Percentiles rank a stretch among this genome's conserved stretches.
Evolutionary conservation across 1,140 invertebrate genomes (phyloP).

Genomic region (Planococcus citri): DNA sequence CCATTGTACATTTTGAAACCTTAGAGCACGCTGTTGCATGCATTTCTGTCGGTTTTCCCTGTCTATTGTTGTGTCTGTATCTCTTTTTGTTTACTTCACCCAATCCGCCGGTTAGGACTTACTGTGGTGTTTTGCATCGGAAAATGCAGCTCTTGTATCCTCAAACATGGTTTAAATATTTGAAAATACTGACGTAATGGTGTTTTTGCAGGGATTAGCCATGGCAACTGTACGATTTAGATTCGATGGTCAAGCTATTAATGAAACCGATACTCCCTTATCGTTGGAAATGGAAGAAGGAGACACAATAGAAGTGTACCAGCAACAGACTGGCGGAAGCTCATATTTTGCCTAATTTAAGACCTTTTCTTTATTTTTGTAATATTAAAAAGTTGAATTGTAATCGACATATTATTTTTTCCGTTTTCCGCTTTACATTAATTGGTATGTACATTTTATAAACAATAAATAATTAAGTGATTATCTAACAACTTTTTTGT

Average conservation of each 20-base stretch:
- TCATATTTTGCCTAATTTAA: slow-evolving; percentile 1
- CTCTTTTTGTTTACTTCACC: too few species aligned
- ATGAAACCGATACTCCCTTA: slow-evolving; percentile 80
- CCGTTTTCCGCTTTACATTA: too few species aligned
- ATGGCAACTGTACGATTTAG: slow-evolving; percentile 80
- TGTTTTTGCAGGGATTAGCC: slow-evolving; percentile 52
- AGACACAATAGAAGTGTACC: slow-evolving; percentile 89
- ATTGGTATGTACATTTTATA: too few species aligned
- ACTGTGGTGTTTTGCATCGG: too few species aligned
- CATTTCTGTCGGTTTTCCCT: neutral
- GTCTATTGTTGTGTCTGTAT: too few species aligned
- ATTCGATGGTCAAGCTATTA: slow-evolving; percentile 90
- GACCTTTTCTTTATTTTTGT: neutral
- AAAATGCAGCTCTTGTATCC: neutral
- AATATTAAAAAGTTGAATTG: neutral
- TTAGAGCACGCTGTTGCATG: neutral
- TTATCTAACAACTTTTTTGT: too few species aligned
- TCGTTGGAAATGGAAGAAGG: slow-evolving; percentile 88
- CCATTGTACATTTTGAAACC: neutral
- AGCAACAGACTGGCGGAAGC: slow-evolving; percentile 76
- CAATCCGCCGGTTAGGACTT: too few species aligned
- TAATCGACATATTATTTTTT: neutral
- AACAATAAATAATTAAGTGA: too few species aligned
- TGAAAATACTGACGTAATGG: slow-evolving; percentile 20
- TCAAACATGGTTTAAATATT: neutral